Evolutionary conservation across 1,140 invertebrate genomes (phyloP), one percentile per base, ranked within the genome.

Genomic region (Cotesia typhae): DNA sequence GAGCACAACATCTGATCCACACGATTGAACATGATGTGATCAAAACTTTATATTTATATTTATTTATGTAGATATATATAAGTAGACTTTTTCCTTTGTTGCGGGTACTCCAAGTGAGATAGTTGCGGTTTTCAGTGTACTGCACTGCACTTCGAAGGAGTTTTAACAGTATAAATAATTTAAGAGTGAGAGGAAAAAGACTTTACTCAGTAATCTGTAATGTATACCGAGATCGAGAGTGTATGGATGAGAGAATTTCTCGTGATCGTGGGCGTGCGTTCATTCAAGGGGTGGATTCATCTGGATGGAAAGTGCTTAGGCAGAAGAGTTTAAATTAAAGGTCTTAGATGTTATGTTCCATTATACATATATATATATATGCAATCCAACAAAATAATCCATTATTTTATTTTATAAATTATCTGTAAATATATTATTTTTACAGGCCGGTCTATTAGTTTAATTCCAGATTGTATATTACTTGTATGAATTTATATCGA

Each of bases 21-120:
- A 65, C 63, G 70, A 63, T 47, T 71, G 70, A 71, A 52, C 70
- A 71, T 71, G 70, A 71, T 71, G 51, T 47, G 55, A 63, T 66
- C 41, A 47, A 47, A 47, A 47, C 41, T 47, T 9, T 47, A 10
- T 47, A 47, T 47, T 9, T 47, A 47, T 47, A 47, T 47, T 9
- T 47, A 47, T 47, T 9, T 47, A 47, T 47, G 38, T 4, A 41
- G 38, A 47, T 47, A 47, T 7, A 47, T 71, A 52, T 71, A 52
- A 36, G 28, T 57, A 37, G 51, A 14, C 51, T 53, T 37, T 55
- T 37, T 55, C 51, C 52, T 71, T 71, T 55, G 37, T 64, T 64
- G 41, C 35, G 14, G 36, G 36, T 14, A 7, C n/a, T 17, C 51
- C 0, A 36, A 65, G 63, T 4, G 36, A 65, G 38, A 65, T 17